Conservation (phyloP, 2,888 invertebrate species). For the Microchrysa polita region DNA sequence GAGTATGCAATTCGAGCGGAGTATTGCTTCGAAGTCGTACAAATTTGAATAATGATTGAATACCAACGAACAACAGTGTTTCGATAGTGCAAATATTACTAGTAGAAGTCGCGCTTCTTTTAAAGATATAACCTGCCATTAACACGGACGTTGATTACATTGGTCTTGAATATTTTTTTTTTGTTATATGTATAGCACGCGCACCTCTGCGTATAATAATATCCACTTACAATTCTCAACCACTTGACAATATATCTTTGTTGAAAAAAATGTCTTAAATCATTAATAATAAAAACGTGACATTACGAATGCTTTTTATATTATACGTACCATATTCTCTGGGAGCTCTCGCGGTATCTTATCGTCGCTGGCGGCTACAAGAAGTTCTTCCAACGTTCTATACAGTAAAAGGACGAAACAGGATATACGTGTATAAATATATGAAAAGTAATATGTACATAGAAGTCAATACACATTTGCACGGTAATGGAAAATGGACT, state of each 20-base stretch:
- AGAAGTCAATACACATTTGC: too few relatives aligned
- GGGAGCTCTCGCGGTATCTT: not conserved
- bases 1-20: not conserved
- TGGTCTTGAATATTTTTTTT: not conserved
- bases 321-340: too few relatives aligned
- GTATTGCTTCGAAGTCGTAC: not conserved
- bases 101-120: not conserved
- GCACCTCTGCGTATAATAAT: not conserved
- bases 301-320: not conserved
- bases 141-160: conserved; percentile 8
- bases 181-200: conserved; percentile 3
- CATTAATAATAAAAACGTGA: conserved; percentile 12
- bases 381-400: not conserved
- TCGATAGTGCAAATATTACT: not conserved
- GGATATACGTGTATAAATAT: too few relatives aligned
- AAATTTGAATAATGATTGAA: conserved; percentile 29
- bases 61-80: conserved; percentile 14
- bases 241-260: conserved; percentile 1
- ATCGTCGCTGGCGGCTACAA: not conserved
- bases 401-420: too few relatives aligned
- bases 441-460: too few relatives aligned
- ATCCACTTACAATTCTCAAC: not conserved
- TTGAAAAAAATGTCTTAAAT: conserved; percentile 4
- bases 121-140: not conserved
- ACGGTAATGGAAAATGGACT: too few relatives aligned